A percentile compares a stretch with the other conserved stretches of the same genome.
These are phyloP conservation scores for Halichondria panicea DNA, from an alignment of 37 sponge, comb jelly and placozoan species.

Conservation along the genomic window DNA sequence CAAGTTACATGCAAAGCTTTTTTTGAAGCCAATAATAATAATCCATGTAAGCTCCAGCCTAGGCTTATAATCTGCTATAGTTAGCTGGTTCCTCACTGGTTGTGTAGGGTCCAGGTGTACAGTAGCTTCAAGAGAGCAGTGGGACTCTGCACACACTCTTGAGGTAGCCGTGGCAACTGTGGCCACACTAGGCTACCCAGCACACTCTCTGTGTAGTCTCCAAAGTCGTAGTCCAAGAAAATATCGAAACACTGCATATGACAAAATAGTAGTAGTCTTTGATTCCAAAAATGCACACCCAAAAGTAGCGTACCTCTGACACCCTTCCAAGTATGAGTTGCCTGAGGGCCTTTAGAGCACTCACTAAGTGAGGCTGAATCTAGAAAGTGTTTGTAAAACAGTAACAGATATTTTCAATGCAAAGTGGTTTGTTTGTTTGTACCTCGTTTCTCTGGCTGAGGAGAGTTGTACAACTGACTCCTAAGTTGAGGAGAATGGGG, in stretches of 20 bases:
- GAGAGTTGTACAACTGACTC: constrained; percentile 22
- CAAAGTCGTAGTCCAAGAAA: constrained; percentile 52
- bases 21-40: too few species aligned
- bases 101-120: constrained; percentile 49
- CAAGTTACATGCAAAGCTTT: too few species aligned
- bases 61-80: too few species aligned
- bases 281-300: too few species aligned
- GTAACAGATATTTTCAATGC: neutral
- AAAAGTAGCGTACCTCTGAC: constrained; percentile 58
- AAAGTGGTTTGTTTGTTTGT: neutral
- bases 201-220: constrained; percentile 25
- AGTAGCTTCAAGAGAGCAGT: constrained; percentile 78
- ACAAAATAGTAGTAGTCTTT: too few species aligned
- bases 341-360: constrained; percentile 48
- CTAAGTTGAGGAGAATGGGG: constrained; percentile 16
- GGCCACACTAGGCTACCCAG: constrained; percentile 75
- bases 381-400: too few species aligned
- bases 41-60: too few species aligned
- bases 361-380: constrained; percentile 54
- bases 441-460: constrained; percentile 44
- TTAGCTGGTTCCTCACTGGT: too few species aligned
- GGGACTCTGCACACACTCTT: constrained; percentile 77
- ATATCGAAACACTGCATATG: constrained; percentile 38
- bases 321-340: constrained; percentile 47
- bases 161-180: constrained; percentile 53